Evolutionary conservation across 1,140 invertebrate genomes (phyloP).

Genomic region (Stenopsyche tienmushanensis): DNA sequence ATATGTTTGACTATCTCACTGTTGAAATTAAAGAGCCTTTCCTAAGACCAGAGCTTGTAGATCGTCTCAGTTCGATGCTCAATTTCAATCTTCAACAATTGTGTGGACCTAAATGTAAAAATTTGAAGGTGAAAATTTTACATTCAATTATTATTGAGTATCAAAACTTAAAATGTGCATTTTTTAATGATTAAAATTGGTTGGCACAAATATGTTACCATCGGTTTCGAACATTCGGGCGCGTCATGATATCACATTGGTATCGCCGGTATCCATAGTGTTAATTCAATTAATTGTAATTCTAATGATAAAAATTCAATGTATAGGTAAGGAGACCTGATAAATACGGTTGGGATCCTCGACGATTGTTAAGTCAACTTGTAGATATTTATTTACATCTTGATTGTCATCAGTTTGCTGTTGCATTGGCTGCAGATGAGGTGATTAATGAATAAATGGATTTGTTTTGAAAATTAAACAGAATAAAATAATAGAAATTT

Average conservation of each 20-base stretch:
- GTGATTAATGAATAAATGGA: constrained; percentile 51
- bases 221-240: too few relatives aligned
- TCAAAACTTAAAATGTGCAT: background rate
- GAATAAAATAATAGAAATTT: background rate
- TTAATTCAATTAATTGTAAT: background rate
- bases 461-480: too few relatives aligned
- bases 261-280: too few relatives aligned
- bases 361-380: constrained; percentile 84
- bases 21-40: constrained; percentile 94
- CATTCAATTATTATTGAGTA: background rate
- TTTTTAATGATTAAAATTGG: background rate
- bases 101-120: constrained; percentile 96
- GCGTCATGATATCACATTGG: too few relatives aligned
- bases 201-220: too few relatives aligned
- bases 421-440: constrained; percentile 87
- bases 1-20: constrained; percentile 97
- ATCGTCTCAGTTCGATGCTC: constrained; percentile 93
- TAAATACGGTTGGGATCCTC: constrained; percentile 96
- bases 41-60: constrained; percentile 85
- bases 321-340: constrained; percentile 78
- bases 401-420: constrained; percentile 87
- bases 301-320: constrained; percentile 1
- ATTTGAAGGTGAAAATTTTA: constrained; percentile 74
- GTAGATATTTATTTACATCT: constrained; percentile 97
- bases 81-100: constrained; percentile 97